A percentile compares a stretch with the other conserved stretches of the same genome.
Evolutionary conservation across 92 coral and sea anemone genomes (phyloP).

Genomic region (Montipora capitata): DNA sequence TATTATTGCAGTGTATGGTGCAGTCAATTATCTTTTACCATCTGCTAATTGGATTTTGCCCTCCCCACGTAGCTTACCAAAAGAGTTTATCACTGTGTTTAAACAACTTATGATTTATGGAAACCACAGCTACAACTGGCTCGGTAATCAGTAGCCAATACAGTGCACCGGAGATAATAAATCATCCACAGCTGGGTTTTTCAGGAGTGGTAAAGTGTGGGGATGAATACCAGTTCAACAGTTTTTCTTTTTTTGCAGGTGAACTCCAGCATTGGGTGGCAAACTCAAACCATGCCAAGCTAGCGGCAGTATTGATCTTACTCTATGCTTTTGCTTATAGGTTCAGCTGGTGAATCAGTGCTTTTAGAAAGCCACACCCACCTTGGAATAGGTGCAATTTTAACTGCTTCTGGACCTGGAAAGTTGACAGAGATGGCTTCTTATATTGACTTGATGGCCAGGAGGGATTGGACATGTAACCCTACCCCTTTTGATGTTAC

Average conservation of each 20-base stretch:
- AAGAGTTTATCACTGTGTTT: constrained; percentile 5
- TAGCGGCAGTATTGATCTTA: constrained; percentile 54
- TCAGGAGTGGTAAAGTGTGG: constrained; percentile 49
- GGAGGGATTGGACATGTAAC: constrained; percentile 29
- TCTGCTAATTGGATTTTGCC: constrained; percentile 35
- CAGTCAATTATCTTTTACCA: constrained; percentile 53
- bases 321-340: constrained; percentile 45
- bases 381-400: constrained; percentile 38
- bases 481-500: constrained; percentile 50
- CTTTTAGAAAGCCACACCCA: constrained; percentile 66
- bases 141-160: constrained; percentile 44
- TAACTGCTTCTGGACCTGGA: constrained; percentile 49
- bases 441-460: constrained; percentile 46
- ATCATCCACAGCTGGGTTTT: constrained; percentile 57
- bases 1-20: constrained; percentile 56
- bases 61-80: constrained; percentile 19
- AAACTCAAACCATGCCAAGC: background rate
- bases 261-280: background rate
- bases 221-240: constrained; percentile 49
- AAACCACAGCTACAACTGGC: constrained; percentile 51
- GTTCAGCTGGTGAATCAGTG: constrained; percentile 15
- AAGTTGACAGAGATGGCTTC: constrained; percentile 25
- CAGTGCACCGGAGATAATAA: constrained; percentile 65
- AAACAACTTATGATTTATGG: constrained; percentile 49
- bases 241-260: constrained; percentile 41